Percentiles rank a stretch among this genome's conserved stretches.
phyloP scores from a whole-genome alignment of 2,113 vertebrate genomes.

The Protobothrops flavoviridis region DNA sequence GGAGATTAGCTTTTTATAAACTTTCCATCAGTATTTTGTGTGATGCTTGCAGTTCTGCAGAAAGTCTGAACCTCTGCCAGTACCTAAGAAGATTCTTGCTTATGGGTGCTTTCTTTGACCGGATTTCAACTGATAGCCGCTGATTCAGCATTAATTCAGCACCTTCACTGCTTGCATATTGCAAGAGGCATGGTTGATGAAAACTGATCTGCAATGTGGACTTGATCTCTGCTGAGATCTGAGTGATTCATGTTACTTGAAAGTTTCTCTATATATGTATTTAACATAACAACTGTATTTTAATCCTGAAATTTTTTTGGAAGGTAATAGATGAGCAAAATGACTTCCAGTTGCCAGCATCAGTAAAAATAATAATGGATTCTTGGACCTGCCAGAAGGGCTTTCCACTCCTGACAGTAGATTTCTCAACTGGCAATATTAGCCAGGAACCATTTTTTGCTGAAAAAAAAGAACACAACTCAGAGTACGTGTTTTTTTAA shows the following conservation, averaged over 20 bases:
- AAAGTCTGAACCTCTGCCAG: not conserved
- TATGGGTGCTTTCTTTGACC: not conserved
- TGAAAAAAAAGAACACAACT: conserved; percentile 56
- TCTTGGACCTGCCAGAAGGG: conserved; percentile 74
- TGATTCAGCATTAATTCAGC: not conserved
- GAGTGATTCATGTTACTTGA: not conserved
- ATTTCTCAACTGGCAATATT: conserved; percentile 68
- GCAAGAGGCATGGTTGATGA: not conserved
- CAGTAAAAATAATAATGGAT: conserved; percentile 78
- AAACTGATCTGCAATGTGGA: not conserved
- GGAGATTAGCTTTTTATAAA: not conserved
- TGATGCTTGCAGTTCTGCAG: not conserved
- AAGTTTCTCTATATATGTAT: not conserved
- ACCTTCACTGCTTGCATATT: not conserved
- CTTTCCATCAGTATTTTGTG: not conserved
- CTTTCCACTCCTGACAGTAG: conserved; percentile 74
- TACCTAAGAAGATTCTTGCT: not conserved
- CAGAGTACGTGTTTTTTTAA: not conserved
- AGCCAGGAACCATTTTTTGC: conserved; percentile 69
- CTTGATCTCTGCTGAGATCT: not conserved
- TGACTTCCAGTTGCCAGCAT: conserved; percentile 68
- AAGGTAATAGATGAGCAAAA: conserved; percentile 72
- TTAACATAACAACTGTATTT: conserved; percentile 3
- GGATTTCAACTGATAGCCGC: not conserved
- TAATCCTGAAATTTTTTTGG: conserved; percentile 41